phyloP scores from a whole-genome alignment of 1,140 invertebrate species.

The Orchestia grillus region DNA sequence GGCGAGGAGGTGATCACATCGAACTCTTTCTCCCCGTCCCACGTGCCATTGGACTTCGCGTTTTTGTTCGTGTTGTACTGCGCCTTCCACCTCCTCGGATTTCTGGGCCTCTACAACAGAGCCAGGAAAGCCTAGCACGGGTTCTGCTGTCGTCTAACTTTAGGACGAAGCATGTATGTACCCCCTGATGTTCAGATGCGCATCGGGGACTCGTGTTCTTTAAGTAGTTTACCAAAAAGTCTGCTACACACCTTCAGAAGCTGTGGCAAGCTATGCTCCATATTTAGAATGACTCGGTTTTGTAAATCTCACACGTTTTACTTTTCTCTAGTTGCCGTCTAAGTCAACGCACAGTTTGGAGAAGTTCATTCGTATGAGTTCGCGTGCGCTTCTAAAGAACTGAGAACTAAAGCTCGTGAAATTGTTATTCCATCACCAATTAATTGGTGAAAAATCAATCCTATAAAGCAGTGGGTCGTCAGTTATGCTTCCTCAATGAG shows the following conservation, averaged over 20 bases:
- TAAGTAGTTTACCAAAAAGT: too few relatives aligned
- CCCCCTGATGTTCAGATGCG: background rate
- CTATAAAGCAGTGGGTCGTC: too few relatives aligned
- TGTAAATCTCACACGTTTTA: too few relatives aligned
- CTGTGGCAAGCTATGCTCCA: background rate
- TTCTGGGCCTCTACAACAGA: conserved; percentile 77
- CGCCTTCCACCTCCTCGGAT: conserved; percentile 80
- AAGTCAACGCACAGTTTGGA: too few relatives aligned
- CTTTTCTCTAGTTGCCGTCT: too few relatives aligned
- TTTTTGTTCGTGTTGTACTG: conserved; percentile 78
- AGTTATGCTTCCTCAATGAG: too few relatives aligned
- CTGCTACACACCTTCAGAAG: background rate
- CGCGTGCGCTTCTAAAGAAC: too few relatives aligned
- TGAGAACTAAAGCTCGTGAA: too few relatives aligned
- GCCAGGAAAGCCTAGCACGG: conserved; percentile 76
- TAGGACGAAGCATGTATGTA: background rate
- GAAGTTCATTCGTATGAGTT: too few relatives aligned
- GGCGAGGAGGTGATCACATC: conserved; percentile 80
- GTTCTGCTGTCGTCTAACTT: background rate
- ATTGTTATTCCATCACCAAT: too few relatives aligned
- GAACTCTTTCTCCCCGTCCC: conserved; percentile 79
- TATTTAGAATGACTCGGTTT: background rate
- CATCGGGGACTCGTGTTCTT: background rate
- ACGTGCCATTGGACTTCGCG: conserved; percentile 78
- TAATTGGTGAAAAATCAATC: too few relatives aligned